Base-by-base conservation (phyloP, 2,888 invertebrate species). In the Agriopis marginaria region DNA sequence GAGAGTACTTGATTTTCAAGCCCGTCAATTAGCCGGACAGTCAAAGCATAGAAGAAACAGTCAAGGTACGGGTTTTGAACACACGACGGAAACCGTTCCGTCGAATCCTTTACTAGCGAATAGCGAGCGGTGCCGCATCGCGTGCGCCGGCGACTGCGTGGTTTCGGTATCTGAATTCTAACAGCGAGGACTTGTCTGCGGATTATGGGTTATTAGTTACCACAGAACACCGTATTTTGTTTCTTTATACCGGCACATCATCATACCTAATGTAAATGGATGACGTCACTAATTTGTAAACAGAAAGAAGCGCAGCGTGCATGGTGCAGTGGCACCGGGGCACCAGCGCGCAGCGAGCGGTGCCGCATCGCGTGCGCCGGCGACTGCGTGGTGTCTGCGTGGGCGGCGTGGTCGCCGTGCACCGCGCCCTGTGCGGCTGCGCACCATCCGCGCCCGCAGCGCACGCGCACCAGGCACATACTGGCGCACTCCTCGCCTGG, bases 81-180 rank as follows among this genome's bases (percentile, higher is more conserved):
- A 32, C 32, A 5, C 5, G 32, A 32, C 32, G 32, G 32, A 32
- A 32, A 5, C 17, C 17, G 1, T 3, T 32, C 5, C 32, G 32
- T 32, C 32, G 32, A 5, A 32, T 5, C 17, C 17, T 23, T 23
- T 23, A 23, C 32, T 3, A 32, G 32, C 5, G 32, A 32, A 32
- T 32, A 32, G 88, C 47, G 95, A 95, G 80, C 91, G 95, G 8
- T 96, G 96, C 79, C 94, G 95, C 74, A 95, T 96, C 74, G 96
- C 96, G 2, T 96, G 96, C 83, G 95, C 96, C 0, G 95, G 95
- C n/a, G 96, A 96, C 89, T 96, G 96, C 83, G 96, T 96, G 42
- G 94, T 96, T 5, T 32, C 3, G 32, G 32, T 3, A 32, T 32
- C 32, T 32, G 32, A 32, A 5, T 32, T 32, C 32, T 32, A 5